These are phyloP conservation scores for Myzus persicae DNA, from an alignment of 1,140 invertebrate species.

Conservation along the genomic window DNA sequence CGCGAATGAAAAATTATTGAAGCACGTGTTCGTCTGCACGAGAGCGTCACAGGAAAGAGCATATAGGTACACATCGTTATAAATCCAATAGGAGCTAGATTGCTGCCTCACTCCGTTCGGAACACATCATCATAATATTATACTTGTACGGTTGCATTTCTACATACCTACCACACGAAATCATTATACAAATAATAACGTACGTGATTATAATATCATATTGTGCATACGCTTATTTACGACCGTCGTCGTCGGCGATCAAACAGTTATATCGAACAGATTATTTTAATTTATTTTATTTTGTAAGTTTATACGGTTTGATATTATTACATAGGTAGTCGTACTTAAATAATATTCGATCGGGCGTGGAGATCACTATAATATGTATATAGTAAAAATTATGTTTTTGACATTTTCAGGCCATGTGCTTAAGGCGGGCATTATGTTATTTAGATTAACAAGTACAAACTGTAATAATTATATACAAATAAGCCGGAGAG, in stretches of 20 bases:
- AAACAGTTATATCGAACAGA: background rate
- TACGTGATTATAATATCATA: background rate
- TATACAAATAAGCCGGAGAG: background rate
- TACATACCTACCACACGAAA: background rate
- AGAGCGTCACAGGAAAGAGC: background rate
- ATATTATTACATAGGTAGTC: too few relatives aligned
- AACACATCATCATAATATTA: background rate
- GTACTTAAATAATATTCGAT: background rate
- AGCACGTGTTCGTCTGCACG: background rate
- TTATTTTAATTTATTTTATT: background rate
- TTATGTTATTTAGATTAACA: background rate
- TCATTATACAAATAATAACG: constrained; percentile 1
- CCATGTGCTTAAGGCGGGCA: background rate
- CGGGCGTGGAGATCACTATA: background rate
- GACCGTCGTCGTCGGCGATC: background rate
- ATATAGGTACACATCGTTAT: background rate
- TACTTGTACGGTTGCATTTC: background rate
- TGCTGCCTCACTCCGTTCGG: background rate
- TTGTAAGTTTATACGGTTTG: background rate
- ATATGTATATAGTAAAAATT: background rate
- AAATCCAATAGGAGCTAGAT: background rate
- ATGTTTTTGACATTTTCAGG: background rate
- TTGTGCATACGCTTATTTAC: background rate
- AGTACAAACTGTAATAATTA: background rate
- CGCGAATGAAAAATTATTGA: background rate